Evolutionary conservation across 2,888 invertebrate species (phyloP).

Genomic region (Drosophila neoperkinsi): DNA sequence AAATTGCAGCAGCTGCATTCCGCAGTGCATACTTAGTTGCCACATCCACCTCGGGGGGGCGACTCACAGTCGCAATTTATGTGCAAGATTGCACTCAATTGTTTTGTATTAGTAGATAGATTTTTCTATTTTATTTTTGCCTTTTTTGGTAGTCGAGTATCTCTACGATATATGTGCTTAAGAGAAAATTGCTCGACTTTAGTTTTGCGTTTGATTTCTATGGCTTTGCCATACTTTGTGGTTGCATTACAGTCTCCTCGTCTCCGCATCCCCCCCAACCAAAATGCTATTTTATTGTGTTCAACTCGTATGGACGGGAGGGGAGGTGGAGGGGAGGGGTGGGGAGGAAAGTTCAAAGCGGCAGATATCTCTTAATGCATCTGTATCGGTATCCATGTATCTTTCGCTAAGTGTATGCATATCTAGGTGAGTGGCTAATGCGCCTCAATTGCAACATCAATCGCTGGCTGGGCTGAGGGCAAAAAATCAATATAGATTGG

Average conservation of each 20-base stretch:
- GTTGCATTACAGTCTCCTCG: slow-evolving; percentile 17
- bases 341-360: slow-evolving; percentile 42
- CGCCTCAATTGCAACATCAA: slow-evolving; percentile 75
- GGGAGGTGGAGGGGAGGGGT: slow-evolving; percentile 7
- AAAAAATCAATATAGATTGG: slow-evolving; percentile 67
- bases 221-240: slow-evolving; percentile 55
- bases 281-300: slow-evolving; percentile 44
- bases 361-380: slow-evolving; percentile 46
- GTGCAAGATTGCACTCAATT: slow-evolving; percentile 78
- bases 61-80: slow-evolving; percentile 60
- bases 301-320: background rate
- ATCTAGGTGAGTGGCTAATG: slow-evolving; percentile 77
- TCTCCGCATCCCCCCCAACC: slow-evolving; percentile 31
- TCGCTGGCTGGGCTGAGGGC: slow-evolving; percentile 38
- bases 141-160: slow-evolving; percentile 14
- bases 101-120: slow-evolving; percentile 68
- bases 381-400: slow-evolving; percentile 20
- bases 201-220: slow-evolving; percentile 66
- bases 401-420: slow-evolving; percentile 43
- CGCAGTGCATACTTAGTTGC: slow-evolving; percentile 33
- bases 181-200: slow-evolving; percentile 73
- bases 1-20: slow-evolving; percentile 63
- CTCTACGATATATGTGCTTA: slow-evolving; percentile 65
- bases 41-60: slow-evolving; percentile 16
- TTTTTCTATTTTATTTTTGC: slow-evolving; percentile 15